Percentiles rank a stretch among this genome's conserved stretches.
These are phyloP conservation scores for Psittacus erithacus DNA, from an alignment of 2,113 vertebrate genomes.

Conservation along the genomic window DNA sequence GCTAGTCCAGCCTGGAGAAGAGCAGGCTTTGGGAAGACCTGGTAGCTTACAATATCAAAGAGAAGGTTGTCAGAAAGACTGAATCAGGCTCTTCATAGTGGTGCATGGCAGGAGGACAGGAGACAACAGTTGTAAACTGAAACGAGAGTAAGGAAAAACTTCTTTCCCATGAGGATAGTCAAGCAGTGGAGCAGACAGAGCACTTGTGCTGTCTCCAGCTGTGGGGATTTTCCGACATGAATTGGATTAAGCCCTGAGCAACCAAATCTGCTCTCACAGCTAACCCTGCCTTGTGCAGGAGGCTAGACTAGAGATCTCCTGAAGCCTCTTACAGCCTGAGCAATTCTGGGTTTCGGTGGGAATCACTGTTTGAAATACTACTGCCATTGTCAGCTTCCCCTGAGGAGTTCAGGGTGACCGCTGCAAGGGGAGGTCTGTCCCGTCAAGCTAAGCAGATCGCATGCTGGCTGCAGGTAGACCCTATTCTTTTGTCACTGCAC, in stretches of 20 bases:
- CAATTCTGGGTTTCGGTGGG: accelerated
- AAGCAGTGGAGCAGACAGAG: not conserved
- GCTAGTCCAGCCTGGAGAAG: not conserved
- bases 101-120: not conserved
- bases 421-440: not conserved
- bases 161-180: not conserved
- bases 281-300: not conserved
- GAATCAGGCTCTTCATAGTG: not conserved
- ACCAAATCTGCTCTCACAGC: not conserved
- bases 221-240: not conserved
- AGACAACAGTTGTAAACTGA: not conserved
- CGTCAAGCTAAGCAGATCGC: not conserved
- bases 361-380: not conserved
- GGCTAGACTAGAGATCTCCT: not conserved
- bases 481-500: not conserved
- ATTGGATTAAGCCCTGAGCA: not conserved
- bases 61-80: not conserved
- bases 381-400: not conserved
- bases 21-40: not conserved
- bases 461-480: not conserved
- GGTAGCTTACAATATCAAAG: not conserved
- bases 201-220: not conserved
- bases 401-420: not conserved
- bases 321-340: not conserved
- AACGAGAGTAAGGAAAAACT: not conserved